Conservation (phyloP, 2,797 vertebrate genomes). For the Tiaroga cobitis region DNA sequence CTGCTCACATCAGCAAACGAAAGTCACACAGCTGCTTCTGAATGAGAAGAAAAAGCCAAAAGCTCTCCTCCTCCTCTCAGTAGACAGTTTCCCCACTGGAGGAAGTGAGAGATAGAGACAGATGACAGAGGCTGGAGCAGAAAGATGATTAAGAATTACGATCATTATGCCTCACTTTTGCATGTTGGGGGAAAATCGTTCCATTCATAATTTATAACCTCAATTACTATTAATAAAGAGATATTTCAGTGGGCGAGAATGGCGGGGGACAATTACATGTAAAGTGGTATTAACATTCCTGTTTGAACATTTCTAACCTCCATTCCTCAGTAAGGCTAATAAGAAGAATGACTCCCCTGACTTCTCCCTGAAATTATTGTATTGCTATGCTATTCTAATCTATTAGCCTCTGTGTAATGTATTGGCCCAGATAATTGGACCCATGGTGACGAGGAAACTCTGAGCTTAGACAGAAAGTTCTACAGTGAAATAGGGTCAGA, state of each 20-base stretch:
- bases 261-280: slow-evolving; percentile 97
- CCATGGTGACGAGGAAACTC: slow-evolving; percentile 68
- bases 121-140: slow-evolving; percentile 43
- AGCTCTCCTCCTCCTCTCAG: slow-evolving; percentile 49
- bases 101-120: slow-evolving; percentile 59
- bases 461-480: slow-evolving; percentile 52
- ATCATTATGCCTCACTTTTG: slow-evolving; percentile 95
- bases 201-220: slow-evolving; percentile 99
- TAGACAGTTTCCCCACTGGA: slow-evolving; percentile 8
- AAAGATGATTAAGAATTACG: slow-evolving; percentile 95
- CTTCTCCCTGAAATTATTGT: slow-evolving; percentile 99
- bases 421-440: slow-evolving; percentile 98
- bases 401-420: slow-evolving; percentile 98
- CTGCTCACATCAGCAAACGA: not conserved
- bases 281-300: slow-evolving; percentile 99
- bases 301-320: slow-evolving; percentile 99
- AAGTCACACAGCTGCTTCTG: slow-evolving; percentile 13
- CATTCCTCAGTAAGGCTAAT: slow-evolving; percentile 98
- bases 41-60: slow-evolving; percentile 12
- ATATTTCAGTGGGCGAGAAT: slow-evolving; percentile 92
- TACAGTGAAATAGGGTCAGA: slow-evolving; percentile 59
- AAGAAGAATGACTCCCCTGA: slow-evolving; percentile 99
- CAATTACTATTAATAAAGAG: slow-evolving; percentile 99
- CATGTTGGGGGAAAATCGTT: slow-evolving; percentile 93
- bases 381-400: slow-evolving; percentile 99